These are phyloP conservation scores for Triops cancriformis DNA, from an alignment of 1,140 invertebrate genomes.

Conservation along the genomic window DNA sequence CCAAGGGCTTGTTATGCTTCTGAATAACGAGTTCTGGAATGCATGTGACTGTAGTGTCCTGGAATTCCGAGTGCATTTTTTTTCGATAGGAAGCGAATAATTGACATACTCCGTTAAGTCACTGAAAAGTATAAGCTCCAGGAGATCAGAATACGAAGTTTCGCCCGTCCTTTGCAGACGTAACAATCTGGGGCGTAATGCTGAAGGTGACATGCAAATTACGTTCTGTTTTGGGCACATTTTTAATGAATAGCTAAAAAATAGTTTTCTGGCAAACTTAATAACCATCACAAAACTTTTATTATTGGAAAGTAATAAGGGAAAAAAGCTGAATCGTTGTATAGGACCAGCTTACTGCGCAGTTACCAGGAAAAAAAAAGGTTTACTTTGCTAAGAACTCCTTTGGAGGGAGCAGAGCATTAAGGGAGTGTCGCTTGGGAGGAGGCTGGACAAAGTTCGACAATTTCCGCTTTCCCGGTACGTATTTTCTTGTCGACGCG, in stretches of 20 bases:
- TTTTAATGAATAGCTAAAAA: background rate
- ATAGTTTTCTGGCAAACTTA: no score
- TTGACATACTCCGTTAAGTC: background rate
- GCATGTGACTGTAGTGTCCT: background rate
- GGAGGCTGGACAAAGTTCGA: background rate
- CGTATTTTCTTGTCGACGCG: conserved; percentile 2
- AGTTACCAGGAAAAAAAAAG: no score
- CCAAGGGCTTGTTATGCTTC: background rate
- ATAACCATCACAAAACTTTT: no score
- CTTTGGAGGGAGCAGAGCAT: background rate
- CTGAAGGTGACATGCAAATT: background rate
- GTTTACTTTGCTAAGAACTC: no score
- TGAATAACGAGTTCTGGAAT: background rate
- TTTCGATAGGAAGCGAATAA: background rate
- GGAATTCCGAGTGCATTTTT: background rate
- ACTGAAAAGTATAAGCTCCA: no score
- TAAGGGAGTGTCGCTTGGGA: background rate
- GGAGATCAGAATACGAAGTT: no score
- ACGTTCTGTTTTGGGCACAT: background rate
- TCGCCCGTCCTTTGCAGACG: background rate
- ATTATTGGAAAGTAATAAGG: no score
- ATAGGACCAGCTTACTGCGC: no score
- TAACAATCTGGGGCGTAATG: background rate
- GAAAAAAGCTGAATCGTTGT: no score
- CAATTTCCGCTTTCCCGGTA: background rate